phyloP scores from a whole-genome alignment of 2,797 vertebrate species.

The Tragelaphus eurycerus region DNA sequence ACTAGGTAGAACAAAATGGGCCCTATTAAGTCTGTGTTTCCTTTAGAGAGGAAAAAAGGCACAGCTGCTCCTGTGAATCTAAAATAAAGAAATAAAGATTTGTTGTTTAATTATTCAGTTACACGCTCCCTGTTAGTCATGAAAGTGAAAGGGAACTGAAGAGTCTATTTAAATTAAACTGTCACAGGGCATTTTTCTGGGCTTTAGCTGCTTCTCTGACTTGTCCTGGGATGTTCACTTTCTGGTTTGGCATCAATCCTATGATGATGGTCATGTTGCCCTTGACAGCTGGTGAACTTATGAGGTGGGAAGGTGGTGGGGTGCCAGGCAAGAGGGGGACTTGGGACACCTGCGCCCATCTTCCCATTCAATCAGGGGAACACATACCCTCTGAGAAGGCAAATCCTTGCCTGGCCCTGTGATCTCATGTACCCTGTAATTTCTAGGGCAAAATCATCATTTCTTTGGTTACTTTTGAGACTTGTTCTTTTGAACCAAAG shows the following conservation, averaged over 20 bases:
- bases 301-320: neutral
- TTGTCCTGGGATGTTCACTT: neutral
- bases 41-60: neutral
- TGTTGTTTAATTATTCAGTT: conserved; percentile 58
- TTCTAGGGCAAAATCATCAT: conserved; percentile 12
- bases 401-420: neutral
- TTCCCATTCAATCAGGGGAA: neutral
- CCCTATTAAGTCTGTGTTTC: neutral
- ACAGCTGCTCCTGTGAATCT: conserved; percentile 20
- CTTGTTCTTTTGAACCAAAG: conserved; percentile 46
- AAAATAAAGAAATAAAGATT: conserved; percentile 61
- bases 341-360: neutral
- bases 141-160: conserved; percentile 23
- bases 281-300: neutral
- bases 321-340: neutral
- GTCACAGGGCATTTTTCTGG: neutral
- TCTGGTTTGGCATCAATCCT: neutral
- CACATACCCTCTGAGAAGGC: neutral
- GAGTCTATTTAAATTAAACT: conserved; percentile 40
- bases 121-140: neutral
- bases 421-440: neutral
- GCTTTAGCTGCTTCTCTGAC: neutral
- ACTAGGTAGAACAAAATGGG: neutral
- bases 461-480: conserved; percentile 40
- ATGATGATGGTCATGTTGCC: neutral